A percentile compares a stretch with the other conserved stretches of the same genome.
phyloP scores from a whole-genome alignment of 2,113 vertebrate species.

The rat (Rattus norvegicus) region GRCr8 NC_086021.1:97875001-97875500 shows the following conservation, averaged over 20 bases:
- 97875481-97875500: too few species aligned
- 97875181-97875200: constrained; percentile 41
- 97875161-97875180: constrained; percentile 47
- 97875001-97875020: too few species aligned
- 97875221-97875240: constrained; percentile 27
- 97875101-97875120: constrained; percentile 32
- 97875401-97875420: neutral
- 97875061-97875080: constrained; percentile 12
- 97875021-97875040: too few species aligned
- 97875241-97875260: neutral
- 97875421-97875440: neutral
- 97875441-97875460: neutral
- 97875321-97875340: neutral
- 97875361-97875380: neutral
- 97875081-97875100: constrained; percentile 19
- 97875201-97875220: constrained; percentile 44
- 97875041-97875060: too few species aligned
- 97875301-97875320: neutral
- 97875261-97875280: too few species aligned
- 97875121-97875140: constrained; percentile 59
- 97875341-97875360: neutral
- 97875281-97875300: neutral
- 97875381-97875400: neutral
- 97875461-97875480: too few species aligned
- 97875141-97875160: constrained; percentile 65